Evolutionary conservation across 2,797 vertebrate species (phyloP).

Genomic region (Amblyopsis hoosieri): DNA sequence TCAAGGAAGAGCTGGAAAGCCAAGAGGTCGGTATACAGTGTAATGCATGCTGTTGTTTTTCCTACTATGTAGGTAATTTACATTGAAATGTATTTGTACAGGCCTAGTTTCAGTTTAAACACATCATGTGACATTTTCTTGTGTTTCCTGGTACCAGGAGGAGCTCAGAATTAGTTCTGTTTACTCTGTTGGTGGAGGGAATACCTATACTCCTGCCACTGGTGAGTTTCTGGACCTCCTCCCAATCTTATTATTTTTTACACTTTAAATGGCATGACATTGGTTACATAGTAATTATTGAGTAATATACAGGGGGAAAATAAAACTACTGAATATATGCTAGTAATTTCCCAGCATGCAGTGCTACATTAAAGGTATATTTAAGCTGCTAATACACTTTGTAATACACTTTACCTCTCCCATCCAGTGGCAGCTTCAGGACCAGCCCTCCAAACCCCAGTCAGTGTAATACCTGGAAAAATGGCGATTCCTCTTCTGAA

Average conservation of each 20-base stretch:
- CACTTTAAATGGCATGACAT: too few relatives aligned
- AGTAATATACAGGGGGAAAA: too few relatives aligned
- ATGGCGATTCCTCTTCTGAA: background rate
- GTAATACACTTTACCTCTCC: constrained; percentile 34
- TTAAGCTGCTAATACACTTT: too few relatives aligned
- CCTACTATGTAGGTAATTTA: background rate
- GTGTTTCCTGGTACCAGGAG: constrained; percentile 67
- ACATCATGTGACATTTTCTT: too few relatives aligned
- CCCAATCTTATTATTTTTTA: background rate
- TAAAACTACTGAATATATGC: too few relatives aligned
- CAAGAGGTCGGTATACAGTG: constrained; percentile 79
- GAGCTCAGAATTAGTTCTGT: constrained; percentile 93
- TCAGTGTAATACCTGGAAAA: too few relatives aligned
- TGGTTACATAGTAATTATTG: too few relatives aligned
- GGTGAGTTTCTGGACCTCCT: constrained; percentile 54
- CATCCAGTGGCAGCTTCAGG: constrained; percentile 38
- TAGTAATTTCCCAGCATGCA: too few relatives aligned
- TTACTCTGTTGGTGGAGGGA: constrained; percentile 77
- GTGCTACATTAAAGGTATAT: background rate
- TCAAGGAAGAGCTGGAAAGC: constrained; percentile 96
- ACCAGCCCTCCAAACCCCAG: constrained; percentile 20
- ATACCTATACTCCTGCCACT: constrained; percentile 52
- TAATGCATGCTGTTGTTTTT: background rate
- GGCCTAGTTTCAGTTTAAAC: too few relatives aligned
- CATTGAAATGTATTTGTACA: too few relatives aligned